Conservation (phyloP, 30 jellyfish, hydroid and myxozoan species). For the Hydractinia echinata region DNA sequence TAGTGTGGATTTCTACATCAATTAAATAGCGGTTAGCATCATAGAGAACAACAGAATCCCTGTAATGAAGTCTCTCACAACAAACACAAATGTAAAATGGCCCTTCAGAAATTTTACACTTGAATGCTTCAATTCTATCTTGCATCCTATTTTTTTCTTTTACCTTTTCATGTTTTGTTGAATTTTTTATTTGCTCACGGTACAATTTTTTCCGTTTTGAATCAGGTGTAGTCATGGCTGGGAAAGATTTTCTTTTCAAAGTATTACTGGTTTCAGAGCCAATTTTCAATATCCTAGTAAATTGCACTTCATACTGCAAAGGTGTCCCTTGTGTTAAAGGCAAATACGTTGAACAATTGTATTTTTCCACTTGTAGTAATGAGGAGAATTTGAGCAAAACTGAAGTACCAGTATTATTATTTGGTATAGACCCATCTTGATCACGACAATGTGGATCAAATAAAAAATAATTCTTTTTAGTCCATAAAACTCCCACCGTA, state of each 20-base stretch:
- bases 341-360: background rate
- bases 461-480: background rate
- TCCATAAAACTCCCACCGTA: background rate
- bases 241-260: no score
- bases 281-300: background rate
- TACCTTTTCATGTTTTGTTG: background rate
- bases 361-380: background rate
- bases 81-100: background rate
- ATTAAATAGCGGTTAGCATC: background rate
- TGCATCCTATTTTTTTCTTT: background rate
- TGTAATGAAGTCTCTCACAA: background rate
- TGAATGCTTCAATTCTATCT: background rate
- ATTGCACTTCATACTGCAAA: background rate
- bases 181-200: background rate
- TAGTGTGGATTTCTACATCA: background rate
- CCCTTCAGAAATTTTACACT: background rate
- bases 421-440: background rate
- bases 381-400: background rate
- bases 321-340: background rate
- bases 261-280: background rate
- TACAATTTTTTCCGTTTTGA: background rate
- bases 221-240: background rate
- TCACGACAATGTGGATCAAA: conserved; percentile 1
- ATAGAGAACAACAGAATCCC: background rate
- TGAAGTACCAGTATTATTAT: background rate